A percentile compares a stretch with the other conserved stretches of the same genome.
Conservation (phyloP, 2,113 vertebrate genomes). For the Meriones unguiculatus region DNA sequence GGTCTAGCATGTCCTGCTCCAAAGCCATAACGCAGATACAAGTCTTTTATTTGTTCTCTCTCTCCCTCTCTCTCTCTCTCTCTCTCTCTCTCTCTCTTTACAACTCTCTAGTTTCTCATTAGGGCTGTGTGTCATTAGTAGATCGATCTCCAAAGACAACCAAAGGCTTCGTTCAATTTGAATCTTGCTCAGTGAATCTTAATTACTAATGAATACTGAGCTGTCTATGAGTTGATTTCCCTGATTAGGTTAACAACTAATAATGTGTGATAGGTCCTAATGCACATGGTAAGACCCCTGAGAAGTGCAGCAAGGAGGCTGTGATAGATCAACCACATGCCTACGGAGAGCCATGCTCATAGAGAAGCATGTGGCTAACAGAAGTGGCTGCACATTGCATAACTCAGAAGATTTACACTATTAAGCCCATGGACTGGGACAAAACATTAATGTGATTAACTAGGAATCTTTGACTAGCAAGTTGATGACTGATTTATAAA, state of each 20-base stretch:
- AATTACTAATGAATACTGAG: background rate
- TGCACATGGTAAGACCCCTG: background rate
- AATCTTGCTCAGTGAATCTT: background rate
- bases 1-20: background rate
- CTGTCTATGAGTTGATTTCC: background rate
- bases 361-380: background rate
- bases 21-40: background rate
- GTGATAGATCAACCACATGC: background rate
- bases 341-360: background rate
- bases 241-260: background rate
- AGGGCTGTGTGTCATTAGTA: constrained; percentile 1
- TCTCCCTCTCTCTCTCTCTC: background rate
- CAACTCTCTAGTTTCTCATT: background rate
- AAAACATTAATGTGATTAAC: constrained; percentile 41
- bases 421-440: background rate
- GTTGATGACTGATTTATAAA: constrained; percentile 54
- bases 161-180: constrained; percentile 3
- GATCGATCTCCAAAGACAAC: background rate
- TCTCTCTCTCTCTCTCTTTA: too few species aligned
- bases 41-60: background rate
- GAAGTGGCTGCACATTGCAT: background rate
- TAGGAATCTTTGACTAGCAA: constrained; percentile 30
- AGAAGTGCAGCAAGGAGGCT: background rate
- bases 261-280: background rate
- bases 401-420: background rate